These are phyloP conservation scores for Dynastes maya DNA, from an alignment of 2,888 invertebrate genomes.

Conservation along the genomic window DNA sequence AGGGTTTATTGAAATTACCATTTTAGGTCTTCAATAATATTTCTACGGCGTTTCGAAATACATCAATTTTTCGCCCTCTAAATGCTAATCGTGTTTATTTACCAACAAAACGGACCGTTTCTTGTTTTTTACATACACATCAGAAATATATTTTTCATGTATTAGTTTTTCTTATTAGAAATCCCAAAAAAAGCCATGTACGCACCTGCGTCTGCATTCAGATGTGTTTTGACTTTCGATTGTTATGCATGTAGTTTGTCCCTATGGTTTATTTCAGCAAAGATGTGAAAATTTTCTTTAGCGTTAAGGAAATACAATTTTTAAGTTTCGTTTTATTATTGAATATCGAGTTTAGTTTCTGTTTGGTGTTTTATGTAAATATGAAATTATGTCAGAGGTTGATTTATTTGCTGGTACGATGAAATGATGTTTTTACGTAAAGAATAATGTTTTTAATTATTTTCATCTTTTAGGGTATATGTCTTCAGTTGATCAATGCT, in stretches of 20 bases:
- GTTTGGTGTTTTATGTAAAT: conserved; percentile 36
- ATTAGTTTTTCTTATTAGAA: background rate
- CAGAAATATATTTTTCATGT: background rate
- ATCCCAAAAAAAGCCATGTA: background rate
- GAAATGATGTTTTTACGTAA: background rate
- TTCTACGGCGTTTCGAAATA: too few species aligned
- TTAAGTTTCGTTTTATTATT: conserved; percentile 42
- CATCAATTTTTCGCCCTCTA: too few species aligned
- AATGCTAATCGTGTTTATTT: too few species aligned
- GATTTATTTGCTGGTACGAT: conserved; percentile 29
- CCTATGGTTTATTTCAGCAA: conserved; percentile 25
- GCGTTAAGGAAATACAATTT: conserved; percentile 24
- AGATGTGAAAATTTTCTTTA: conserved; percentile 34
- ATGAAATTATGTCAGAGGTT: conserved; percentile 21
- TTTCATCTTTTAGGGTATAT: conserved; percentile 78
- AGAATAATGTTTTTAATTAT: background rate
- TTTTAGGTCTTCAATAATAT: too few species aligned
- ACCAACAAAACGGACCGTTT: background rate
- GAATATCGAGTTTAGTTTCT: conserved; percentile 38
- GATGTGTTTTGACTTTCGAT: conserved; percentile 13
- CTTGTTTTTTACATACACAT: background rate
- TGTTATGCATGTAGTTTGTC: conserved; percentile 11
- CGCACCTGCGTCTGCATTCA: background rate
- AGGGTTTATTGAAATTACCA: too few species aligned
- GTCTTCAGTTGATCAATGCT: conserved; percentile 95